Base-by-base conservation (phyloP, 2,113 vertebrate genomes). In the Hippocampus barbouri region DNA sequence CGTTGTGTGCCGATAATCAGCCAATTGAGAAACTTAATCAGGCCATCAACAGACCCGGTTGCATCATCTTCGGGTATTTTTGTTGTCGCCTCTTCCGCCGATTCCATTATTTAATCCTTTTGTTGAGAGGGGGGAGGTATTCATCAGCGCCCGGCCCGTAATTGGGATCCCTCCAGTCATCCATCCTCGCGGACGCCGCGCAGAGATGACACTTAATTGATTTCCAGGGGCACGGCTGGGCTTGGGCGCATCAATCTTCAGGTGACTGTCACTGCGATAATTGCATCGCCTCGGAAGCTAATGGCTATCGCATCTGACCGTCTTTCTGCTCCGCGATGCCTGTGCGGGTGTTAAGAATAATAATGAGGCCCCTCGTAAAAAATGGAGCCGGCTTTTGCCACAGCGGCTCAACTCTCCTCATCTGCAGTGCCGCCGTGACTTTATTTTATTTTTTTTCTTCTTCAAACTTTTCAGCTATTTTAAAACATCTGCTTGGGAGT, bases 191-290 rank as follows among this genome's bases (percentile, higher is more conserved):
- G 67, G 78, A 88, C 80, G 66, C 82, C 87, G 77, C 73, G 61
- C 71, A 40, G 49, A 78, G 83, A 90, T 90, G 90, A 83, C 87
- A 86, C 83, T 80, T 75, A 87, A 90, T 92, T 87, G 90, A 91
- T 91, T 90, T 89, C 74, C 79, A 41, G 49, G 75, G 79, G 85
- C 79, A 83, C 74, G 79, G 74, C 70, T 72, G 62, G 71, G 74
- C 76, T 77, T 73, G 77, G 73, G 77, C 82, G 59, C 82, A 88
- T 91, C 87, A 85, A 87, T 91, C 86, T 87, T 75, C 15, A 61
- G 74, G 75, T 81, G 89, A 86, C 88, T 86, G 85, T 83, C 73
- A 27, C 59, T 40, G 75, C 76, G 23, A 83, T 88, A 84, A 88
- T 83, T 88, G 75, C 68, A 63, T 82, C 25, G 83, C 43, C 77